phyloP scores from a whole-genome alignment of 1,140 invertebrate species.

The Polypedilum pembai region DNA sequence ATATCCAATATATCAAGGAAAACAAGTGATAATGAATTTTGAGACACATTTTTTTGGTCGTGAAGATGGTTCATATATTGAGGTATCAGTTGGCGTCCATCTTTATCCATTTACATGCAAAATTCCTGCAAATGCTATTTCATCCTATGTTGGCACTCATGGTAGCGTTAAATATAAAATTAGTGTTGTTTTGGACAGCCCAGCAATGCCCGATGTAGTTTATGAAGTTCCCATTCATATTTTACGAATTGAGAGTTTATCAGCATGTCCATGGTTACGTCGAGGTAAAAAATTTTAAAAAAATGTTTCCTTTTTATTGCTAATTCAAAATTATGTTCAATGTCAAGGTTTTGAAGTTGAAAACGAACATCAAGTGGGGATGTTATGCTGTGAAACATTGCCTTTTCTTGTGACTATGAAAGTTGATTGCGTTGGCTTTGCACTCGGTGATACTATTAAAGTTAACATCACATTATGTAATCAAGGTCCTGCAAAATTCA shows the following conservation, averaged over 20 bases:
- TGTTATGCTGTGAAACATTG: not conserved
- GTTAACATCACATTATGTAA: not conserved
- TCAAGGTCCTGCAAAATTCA: not conserved
- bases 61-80: not conserved
- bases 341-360: not conserved
- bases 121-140: not conserved
- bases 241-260: not conserved
- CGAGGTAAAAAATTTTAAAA: not conserved
- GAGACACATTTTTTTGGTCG: not conserved
- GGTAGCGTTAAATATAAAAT: not conserved
- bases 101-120: not conserved
- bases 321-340: too few species aligned
- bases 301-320: not conserved
- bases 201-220: not conserved
- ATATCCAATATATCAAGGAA: not conserved
- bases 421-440: not conserved
- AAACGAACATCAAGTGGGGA: not conserved
- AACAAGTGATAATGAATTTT: not conserved
- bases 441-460: not conserved
- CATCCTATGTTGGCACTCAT: not conserved
- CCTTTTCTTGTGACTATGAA: not conserved
- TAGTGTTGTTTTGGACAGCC: not conserved
- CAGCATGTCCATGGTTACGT: not conserved
- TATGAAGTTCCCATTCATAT: not conserved
- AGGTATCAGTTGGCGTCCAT: not conserved